Evolutionary conservation across 2,797 vertebrate genomes (phyloP), one percentile per base, ranked within the genome.

Genomic region (Squalus acanthias): DNA sequence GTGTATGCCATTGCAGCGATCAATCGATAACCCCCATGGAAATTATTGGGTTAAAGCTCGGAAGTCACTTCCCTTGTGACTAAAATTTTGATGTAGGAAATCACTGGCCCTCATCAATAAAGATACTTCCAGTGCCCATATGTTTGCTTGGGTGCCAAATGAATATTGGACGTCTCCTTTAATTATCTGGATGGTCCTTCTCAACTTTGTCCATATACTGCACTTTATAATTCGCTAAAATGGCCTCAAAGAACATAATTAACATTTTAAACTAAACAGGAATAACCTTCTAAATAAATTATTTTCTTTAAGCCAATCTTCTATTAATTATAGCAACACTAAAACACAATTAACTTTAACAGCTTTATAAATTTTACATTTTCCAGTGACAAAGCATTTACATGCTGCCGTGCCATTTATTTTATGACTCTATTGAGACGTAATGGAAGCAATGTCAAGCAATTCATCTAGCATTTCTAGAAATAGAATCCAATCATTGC

Each of bases 401-500:
- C 50, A 95, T 39, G 69, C 24, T 95, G 70, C 69, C 46, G 26
- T 57, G 6, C 26, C 69, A 53, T 33, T 95, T 95, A 46, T 26
- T 95, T 95, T 95, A 95, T 95, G 69, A 74, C 46, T 72, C 13
- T 53, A 74, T 26, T 72, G 39, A 70, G 69, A 57, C 22, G 24
- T 57, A 95, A 74, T 95, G 39, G 46, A 57, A 57, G 9, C 46
- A 95, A 95, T 53, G 67, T 46, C 39, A 70, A 70, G 93, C 67
- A 53, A 95, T 74, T 29, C 50, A 74, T 95, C 67, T 33, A 72
- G 94, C 70, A 53, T 95, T 29, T 95, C 94, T 72, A 17, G 94
- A 95, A 95, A 95, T 95, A 95, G 94, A 72, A 95, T 74, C 69
- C 46, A 95, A 72, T 95, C 70, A 92, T 72, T 72, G 26, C 70